Evolutionary conservation across 2,113 vertebrate genomes (phyloP).

Genomic region (Bettongia penicillata): DNA sequence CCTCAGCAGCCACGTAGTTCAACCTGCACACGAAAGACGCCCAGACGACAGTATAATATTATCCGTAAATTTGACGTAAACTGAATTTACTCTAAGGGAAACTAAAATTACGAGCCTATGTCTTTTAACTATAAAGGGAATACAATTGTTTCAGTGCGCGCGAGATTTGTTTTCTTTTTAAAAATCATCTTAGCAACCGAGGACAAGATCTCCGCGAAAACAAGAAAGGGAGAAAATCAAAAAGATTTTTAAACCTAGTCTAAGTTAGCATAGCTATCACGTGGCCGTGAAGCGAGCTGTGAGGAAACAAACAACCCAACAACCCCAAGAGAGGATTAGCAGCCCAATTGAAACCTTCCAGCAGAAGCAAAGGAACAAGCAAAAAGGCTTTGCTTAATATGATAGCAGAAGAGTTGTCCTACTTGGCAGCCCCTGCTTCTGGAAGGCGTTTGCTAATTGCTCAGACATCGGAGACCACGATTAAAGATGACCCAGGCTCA

Average conservation of each 20-base stretch:
- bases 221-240: not conserved
- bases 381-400: conserved; percentile 15
- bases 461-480: not conserved
- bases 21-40: not conserved
- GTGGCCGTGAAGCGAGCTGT: not conserved
- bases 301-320: not conserved
- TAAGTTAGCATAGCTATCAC: not conserved
- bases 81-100: not conserved
- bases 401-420: not conserved
- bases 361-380: not conserved
- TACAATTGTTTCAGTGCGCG: not conserved
- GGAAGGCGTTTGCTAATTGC: not conserved
- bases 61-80: not conserved
- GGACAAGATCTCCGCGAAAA: not conserved
- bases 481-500: not conserved
- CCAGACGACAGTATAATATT: not conserved
- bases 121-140: not conserved
- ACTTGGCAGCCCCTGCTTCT: conserved; percentile 16
- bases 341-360: not conserved
- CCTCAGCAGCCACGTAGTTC: not conserved
- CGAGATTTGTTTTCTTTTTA: not conserved
- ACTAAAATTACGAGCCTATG: not conserved
- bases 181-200: not conserved
- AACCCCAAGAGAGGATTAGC: not conserved
- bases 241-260: not conserved